Evolutionary conservation across 2,797 vertebrate species (phyloP), one percentile per base, ranked within the genome.

Genomic region (Loriculus beryllinus): DNA sequence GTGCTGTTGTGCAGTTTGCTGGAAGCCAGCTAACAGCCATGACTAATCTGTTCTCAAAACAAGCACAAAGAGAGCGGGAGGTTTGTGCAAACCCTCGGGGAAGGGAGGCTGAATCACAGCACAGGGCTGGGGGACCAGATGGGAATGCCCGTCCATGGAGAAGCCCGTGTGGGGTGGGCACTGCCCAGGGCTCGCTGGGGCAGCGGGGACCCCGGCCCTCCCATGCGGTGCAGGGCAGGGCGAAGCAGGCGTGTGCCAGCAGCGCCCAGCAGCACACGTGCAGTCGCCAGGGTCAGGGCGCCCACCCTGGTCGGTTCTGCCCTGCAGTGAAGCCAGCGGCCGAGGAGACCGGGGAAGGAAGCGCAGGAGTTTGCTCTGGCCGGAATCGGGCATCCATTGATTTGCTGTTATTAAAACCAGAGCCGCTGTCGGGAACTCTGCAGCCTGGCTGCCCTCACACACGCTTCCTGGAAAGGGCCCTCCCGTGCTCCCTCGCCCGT

Each of bases 31-130:
- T 94, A 72, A 96, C 84, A 91, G 87, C 97, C 83, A 79, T 98
- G 98, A 98, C 98, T 98, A 98, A 98, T 98, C 97, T 97, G 96
- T 98, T 98, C 98, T 98, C 97, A 98, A 98, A 98, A 96, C 95
- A 96, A 96, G 96, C 95, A 90, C 94, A 93, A 90, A 95, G 95
- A 64, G 48, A 95, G 83, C 64, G 51, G 78, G 82, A 96, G 89
- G 88, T 95, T 96, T 96, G 86, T 95, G 94, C 96, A 96, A 92
- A 82, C 91, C 96, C 86, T 82, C 40, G 40, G 95, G 92, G 82
- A 92, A 76, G 70, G 68, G 86, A 88, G 88, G 82, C 18, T 74
- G 96, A 96, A 95, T 96, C 96, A 94, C 62, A 2, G 87, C 47
- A 2, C n/a, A 1, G 79, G 89, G 68, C 62, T 59, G 48, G 33